A percentile compares a stretch with the other conserved stretches of the same genome.
phyloP scores from a whole-genome alignment of 2,113 vertebrate genomes.

The Rousettus leschenaultii region DNA sequence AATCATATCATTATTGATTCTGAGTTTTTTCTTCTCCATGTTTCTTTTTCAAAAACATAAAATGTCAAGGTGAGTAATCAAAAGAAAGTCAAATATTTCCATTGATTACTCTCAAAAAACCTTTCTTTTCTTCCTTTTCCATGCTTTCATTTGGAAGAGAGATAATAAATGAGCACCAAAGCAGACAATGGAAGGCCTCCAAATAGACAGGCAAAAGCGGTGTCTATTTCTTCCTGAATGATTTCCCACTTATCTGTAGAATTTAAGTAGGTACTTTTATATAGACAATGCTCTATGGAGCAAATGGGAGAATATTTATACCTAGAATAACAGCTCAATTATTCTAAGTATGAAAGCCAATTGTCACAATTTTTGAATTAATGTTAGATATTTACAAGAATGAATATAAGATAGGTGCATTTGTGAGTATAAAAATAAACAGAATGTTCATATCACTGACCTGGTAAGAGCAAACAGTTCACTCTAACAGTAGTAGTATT shows the following conservation, averaged over 20 bases:
- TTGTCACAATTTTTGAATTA: neutral
- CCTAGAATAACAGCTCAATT: neutral
- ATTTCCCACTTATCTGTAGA: neutral
- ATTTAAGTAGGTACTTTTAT: neutral
- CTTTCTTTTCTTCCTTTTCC: neutral
- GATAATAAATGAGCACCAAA: neutral
- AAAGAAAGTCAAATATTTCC: neutral
- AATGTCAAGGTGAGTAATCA: neutral
- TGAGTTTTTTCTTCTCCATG: neutral
- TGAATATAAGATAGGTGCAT: neutral
- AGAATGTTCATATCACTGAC: neutral
- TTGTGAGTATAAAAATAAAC: neutral
- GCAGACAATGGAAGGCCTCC: neutral
- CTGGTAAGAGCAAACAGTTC: neutral
- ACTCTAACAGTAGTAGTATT: neutral
- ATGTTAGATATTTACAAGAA: neutral
- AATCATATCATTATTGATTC: neutral
- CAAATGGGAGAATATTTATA: neutral
- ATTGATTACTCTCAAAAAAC: neutral
- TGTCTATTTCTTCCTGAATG: neutral
- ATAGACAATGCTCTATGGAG: neutral
- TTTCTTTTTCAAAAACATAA: slow-evolving; percentile 10
- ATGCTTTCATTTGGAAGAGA: neutral
- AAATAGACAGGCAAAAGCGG: neutral
- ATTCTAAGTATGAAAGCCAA: neutral